Evolutionary conservation across 1,140 invertebrate genomes (phyloP), one percentile per base, ranked within the genome.

Genomic region (Eulimnadia texana): DNA sequence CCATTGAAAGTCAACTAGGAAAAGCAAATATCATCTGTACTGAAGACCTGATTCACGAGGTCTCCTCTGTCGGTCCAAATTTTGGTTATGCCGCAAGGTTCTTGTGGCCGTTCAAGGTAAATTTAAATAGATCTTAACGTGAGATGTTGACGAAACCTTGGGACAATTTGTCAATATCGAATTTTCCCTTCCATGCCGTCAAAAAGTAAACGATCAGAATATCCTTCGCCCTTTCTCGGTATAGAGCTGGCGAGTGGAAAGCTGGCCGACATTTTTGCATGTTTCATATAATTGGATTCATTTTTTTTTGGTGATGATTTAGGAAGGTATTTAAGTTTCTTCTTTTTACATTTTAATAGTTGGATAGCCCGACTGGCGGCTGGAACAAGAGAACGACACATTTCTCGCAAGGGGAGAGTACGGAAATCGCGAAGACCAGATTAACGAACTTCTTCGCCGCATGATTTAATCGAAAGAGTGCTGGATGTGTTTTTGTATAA

Each of bases 371-470:
- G 61, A 94, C 85, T 69, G 96, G 95, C 67, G 97, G 97, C 69
- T 99, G 94, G 93, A 84, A 90, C 68, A 96, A 96, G 82, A 99
- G 99, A 83, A 90, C 88, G 58, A 97, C 93, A 72, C 95, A 99
- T 73, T 99, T 93, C 73, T 94, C 98, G 51, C 94, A 99, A 76
- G 96, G 97, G 97, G 97, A 71, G 97, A 99, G 76, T 99, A 95
- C 73, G 97, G 97, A 64, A 94, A 94, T 77, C 81, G 96, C 65
- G 96, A 99, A 77, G 90, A 96, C 68, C 87, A 92, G 74, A 90
- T 99, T 70, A 99, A 99, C 74, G 82, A 85, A 71, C 83, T 99
- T 64, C 80, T 98, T 62, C 84, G 89, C 74, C 84, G 84, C 74
- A 99, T 99, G 95, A 85, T 98, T 72, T 99, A 94, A 91, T n/a